Conservation (phyloP, 2,797 vertebrate genomes). For the Sylvilagus floridanus region DNA sequence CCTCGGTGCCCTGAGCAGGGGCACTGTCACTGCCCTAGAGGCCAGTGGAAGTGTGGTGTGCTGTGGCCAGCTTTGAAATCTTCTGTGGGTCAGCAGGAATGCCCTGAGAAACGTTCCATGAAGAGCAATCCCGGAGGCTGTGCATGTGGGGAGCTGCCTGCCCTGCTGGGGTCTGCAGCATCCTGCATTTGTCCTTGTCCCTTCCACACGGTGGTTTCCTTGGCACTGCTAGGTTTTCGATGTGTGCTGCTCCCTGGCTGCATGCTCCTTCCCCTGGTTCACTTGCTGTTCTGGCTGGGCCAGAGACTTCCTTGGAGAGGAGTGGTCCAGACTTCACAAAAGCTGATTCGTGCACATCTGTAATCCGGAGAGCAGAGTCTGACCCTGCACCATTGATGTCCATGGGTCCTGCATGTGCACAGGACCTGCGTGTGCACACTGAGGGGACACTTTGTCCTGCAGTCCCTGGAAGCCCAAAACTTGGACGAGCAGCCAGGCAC, state of each 20-base stretch:
- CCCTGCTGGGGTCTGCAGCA: too few species aligned
- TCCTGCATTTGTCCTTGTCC: too few species aligned
- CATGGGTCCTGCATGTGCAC: neutral
- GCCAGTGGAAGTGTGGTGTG: neutral
- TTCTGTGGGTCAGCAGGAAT: too few species aligned
- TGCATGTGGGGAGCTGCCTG: too few species aligned
- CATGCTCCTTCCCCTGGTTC: neutral
- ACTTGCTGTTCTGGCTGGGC: neutral
- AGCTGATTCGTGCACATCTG: neutral
- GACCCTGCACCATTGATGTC: neutral
- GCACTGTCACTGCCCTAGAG: neutral
- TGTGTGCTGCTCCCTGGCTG: too few species aligned
- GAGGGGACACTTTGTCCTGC: neutral
- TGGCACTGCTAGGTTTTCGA: too few species aligned
- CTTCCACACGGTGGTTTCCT: too few species aligned
- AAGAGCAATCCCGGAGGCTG: too few species aligned
- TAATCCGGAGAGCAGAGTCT: neutral
- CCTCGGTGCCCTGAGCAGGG: neutral
- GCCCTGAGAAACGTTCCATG: too few species aligned
- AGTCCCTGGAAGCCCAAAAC: neutral
- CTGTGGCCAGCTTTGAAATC: neutral
- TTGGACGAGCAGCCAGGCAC: neutral
- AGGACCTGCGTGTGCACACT: neutral
- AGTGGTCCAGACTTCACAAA: neutral
- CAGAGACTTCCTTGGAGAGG: neutral